Evolutionary conservation across 2,113 vertebrate genomes (phyloP).

Genomic region (Apus apus): DNA sequence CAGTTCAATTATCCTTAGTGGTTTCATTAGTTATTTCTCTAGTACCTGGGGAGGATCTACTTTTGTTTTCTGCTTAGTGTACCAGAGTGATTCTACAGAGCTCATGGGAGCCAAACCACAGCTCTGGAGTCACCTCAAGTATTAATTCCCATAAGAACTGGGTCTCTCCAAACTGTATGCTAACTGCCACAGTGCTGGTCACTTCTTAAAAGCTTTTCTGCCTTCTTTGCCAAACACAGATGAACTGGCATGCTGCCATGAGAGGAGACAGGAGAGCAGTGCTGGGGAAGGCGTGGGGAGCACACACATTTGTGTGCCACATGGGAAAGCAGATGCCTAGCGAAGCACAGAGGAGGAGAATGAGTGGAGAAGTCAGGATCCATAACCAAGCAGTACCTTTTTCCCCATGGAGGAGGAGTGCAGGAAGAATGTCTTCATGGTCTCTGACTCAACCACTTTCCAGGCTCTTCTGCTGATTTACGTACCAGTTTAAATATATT

Average conservation of each 20-base stretch:
- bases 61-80: neutral
- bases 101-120: neutral
- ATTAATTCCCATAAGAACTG: neutral
- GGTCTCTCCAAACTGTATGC: neutral
- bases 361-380: neutral
- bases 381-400: neutral
- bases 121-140: neutral
- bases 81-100: neutral
- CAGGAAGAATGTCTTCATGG: neutral
- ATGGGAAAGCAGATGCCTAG: constrained; percentile 30
- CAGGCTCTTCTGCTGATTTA: neutral
- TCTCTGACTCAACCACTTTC: neutral
- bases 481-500: neutral
- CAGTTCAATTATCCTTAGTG: neutral
- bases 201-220: neutral
- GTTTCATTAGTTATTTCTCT: neutral
- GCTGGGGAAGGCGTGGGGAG: neutral
- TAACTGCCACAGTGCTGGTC: neutral
- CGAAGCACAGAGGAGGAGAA: neutral
- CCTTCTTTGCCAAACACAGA: neutral
- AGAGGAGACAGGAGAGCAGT: neutral
- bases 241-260: neutral
- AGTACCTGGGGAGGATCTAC: neutral
- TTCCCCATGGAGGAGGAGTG: neutral
- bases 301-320: constrained; percentile 47